Evolutionary conservation across 2,797 vertebrate species (phyloP).

Genomic region (Periophthalmus magnuspinnatus): DNA sequence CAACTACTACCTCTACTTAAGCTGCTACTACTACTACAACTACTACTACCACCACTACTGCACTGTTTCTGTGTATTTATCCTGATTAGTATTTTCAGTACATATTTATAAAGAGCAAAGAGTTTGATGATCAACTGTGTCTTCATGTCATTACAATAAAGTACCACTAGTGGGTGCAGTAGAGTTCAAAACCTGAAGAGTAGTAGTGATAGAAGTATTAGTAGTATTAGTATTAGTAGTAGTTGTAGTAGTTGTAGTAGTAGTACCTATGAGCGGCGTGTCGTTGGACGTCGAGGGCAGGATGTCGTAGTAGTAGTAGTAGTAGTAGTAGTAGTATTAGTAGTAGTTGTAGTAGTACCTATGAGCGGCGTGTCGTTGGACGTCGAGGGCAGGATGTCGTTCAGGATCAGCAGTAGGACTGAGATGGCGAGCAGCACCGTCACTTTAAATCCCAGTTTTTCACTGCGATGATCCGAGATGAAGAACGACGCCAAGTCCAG

Average conservation of each 20-base stretch:
- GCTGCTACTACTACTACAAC: too few species aligned
- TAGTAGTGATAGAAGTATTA: too few species aligned
- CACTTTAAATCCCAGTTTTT: conserved; percentile 83
- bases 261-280: background rate
- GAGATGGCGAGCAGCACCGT: conserved; percentile 83
- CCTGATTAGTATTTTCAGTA: too few species aligned
- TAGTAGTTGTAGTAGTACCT: conserved; percentile 61
- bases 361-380: conserved; percentile 80
- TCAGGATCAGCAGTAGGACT: conserved; percentile 83
- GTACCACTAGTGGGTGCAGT: too few species aligned
- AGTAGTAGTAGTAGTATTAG: background rate
- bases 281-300: conserved; percentile 69
- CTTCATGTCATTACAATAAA: too few species aligned
- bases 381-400: conserved; percentile 82
- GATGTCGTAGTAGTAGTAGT: conserved; percentile 53
- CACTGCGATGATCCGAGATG: conserved; percentile 72
- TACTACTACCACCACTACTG: too few species aligned
- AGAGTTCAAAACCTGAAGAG: too few species aligned
- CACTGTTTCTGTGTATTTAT: too few species aligned
- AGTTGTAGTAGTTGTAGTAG: too few species aligned
- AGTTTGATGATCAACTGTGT: too few species aligned
- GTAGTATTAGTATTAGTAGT: background rate
- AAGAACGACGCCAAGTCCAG: conserved; percentile 81
- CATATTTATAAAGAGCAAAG: too few species aligned
- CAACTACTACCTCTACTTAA: too few species aligned